Percentiles rank a stretch among this genome's conserved stretches.
Evolutionary conservation across 1,140 invertebrate genomes (phyloP).

Genomic region (Drosophila persimilis): DNA sequence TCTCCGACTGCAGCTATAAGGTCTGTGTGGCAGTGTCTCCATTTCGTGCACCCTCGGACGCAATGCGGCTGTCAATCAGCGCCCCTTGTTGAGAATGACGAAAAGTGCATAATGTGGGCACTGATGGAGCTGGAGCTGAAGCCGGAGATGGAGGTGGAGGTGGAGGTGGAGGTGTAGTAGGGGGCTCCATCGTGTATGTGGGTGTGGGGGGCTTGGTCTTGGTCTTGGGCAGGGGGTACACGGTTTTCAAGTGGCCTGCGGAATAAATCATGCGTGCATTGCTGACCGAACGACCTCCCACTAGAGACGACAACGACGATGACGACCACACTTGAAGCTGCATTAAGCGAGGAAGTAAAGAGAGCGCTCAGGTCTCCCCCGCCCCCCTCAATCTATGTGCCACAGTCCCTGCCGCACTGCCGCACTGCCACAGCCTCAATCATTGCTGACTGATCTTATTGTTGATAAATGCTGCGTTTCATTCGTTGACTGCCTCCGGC

Average conservation of each 20-base stretch:
- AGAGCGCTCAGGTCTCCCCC: constrained; percentile 11
- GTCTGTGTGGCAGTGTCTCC: constrained; percentile 34
- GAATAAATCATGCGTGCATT: constrained; percentile 44
- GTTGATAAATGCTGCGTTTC: constrained; percentile 72
- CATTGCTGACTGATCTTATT: constrained; percentile 64
- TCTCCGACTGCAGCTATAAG: constrained; percentile 11
- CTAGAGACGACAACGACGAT: constrained; percentile 19
- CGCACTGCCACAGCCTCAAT: constrained; percentile 44
- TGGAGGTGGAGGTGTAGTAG: not conserved
- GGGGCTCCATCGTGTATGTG: not conserved
- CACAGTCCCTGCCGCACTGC: no score
- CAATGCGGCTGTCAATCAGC: constrained; percentile 68
- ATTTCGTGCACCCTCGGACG: constrained; percentile 35
- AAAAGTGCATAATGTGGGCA: constrained; percentile 58
- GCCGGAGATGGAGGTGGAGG: not conserved
- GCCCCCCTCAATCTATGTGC: no score
- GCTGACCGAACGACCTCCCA: constrained; percentile 69
- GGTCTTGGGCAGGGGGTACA: not conserved
- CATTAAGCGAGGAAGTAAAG: constrained; percentile 46
- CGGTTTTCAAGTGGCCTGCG: constrained; percentile 39
- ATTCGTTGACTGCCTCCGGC: constrained; percentile 42
- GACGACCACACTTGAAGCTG: constrained; percentile 63
- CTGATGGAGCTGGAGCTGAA: constrained; percentile 1
- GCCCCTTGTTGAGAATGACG: constrained; percentile 64
- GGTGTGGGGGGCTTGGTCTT: not conserved